phyloP scores from a whole-genome alignment of 1,140 invertebrate species.

The Hyles euphorbiae region DNA sequence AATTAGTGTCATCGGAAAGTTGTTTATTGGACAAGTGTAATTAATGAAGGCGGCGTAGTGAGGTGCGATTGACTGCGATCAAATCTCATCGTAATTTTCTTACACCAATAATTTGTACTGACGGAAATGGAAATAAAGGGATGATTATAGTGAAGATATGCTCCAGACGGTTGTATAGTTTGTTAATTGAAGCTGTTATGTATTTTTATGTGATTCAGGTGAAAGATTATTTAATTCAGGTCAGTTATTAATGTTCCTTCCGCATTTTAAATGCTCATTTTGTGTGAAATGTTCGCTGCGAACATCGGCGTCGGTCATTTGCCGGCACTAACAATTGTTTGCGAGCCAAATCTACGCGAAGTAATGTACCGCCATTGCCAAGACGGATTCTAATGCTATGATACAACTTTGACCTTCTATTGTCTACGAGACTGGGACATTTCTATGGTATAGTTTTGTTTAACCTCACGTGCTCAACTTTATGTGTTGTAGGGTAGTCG shows the following conservation, averaged over 20 bases:
- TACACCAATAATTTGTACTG: not conserved
- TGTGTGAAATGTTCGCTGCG: conserved; percentile 10
- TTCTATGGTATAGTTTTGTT: conserved; percentile 27
- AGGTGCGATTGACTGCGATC: conserved; percentile 1
- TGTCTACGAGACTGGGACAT: conserved; percentile 44
- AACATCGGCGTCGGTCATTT: conserved; percentile 15
- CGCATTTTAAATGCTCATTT: too few species aligned
- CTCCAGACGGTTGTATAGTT: too few species aligned
- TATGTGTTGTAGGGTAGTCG: too few species aligned
- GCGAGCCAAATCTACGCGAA: conserved; percentile 47
- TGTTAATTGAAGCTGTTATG: too few species aligned
- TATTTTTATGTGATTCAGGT: too few species aligned
- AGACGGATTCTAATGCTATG: conserved; percentile 55
- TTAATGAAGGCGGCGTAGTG: not conserved
- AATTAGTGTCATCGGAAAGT: conserved; percentile 2
- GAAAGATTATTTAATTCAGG: too few species aligned
- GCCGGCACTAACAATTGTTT: conserved; percentile 36
- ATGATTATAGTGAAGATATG: too few species aligned
- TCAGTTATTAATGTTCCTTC: too few species aligned
- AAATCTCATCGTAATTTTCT: not conserved
- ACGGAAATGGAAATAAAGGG: too few species aligned
- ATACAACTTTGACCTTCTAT: conserved; percentile 58
- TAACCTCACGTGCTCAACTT: too few species aligned
- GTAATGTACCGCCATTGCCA: conserved; percentile 48
- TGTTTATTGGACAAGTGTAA: conserved; percentile 5